phyloP scores from a whole-genome alignment of 2,797 vertebrate species.

The Capromys pilorides region DNA sequence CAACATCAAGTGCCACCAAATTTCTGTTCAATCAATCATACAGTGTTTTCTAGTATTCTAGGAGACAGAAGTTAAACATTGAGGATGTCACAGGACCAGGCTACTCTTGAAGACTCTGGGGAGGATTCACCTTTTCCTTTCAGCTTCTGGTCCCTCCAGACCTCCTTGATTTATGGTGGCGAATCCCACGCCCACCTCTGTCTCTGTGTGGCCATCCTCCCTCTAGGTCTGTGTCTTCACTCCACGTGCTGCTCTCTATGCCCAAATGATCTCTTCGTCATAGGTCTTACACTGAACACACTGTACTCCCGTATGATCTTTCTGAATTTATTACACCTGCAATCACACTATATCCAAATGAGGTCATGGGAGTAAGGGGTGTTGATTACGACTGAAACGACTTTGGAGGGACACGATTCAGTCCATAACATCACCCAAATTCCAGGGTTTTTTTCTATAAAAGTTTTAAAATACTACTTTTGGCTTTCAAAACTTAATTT shows the following conservation, averaged over 20 bases:
- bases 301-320: not conserved
- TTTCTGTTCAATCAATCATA: not conserved
- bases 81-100: no score
- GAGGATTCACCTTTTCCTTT: not conserved
- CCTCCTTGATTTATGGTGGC: not conserved
- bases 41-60: not conserved
- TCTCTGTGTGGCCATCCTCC: not conserved
- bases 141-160: not conserved
- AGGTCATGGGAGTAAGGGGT: not conserved
- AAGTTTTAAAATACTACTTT: not conserved
- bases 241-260: not conserved
- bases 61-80: not conserved
- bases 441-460: slow-evolving; percentile 8
- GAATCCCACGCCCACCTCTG: not conserved
- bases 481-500: not conserved
- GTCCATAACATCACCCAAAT: not conserved
- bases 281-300: not conserved
- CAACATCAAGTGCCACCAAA: not conserved
- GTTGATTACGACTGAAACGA: not conserved
- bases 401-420: not conserved
- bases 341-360: not conserved
- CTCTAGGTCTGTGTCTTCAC: not conserved
- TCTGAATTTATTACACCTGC: not conserved
- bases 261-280: not conserved
- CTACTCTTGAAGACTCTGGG: not conserved